These are phyloP conservation scores for Lanistes nyassanus DNA, from an alignment of 1,140 invertebrate genomes.

Conservation along the genomic window DNA sequence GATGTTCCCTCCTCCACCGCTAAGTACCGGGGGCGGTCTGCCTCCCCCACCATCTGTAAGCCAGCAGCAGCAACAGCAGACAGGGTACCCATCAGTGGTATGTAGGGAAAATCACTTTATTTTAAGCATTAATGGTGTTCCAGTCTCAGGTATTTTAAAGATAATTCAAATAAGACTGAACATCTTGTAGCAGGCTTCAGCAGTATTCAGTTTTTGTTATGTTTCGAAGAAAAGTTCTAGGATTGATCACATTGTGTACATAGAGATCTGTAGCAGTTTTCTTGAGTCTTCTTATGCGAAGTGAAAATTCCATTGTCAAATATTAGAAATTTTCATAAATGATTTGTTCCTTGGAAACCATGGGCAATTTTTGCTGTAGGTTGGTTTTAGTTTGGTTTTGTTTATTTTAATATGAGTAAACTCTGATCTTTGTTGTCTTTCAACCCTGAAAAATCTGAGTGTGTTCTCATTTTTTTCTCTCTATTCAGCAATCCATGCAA, in stretches of 20 bases:
- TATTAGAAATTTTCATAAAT: too few species aligned
- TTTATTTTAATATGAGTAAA: too few species aligned
- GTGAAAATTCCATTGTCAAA: background rate
- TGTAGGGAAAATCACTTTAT: too few species aligned
- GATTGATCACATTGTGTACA: background rate
- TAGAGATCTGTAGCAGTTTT: slow-evolving; percentile 7
- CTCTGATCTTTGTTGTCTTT: too few species aligned
- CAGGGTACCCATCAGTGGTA: slow-evolving; percentile 15
- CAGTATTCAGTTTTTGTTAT: too few species aligned
- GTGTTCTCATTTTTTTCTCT: background rate
- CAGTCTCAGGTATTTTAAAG: too few species aligned
- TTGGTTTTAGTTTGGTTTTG: too few species aligned
- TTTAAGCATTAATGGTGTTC: too few species aligned
- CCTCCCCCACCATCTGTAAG: slow-evolving; percentile 22
- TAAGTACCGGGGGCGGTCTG: slow-evolving; percentile 5
- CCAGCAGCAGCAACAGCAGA: slow-evolving; percentile 12
- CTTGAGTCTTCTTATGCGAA: background rate
- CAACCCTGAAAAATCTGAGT: background rate
- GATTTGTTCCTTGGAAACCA: too few species aligned
- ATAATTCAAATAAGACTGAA: too few species aligned
- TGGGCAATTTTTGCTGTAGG: too few species aligned
- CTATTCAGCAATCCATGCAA: background rate
- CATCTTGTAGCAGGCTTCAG: too few species aligned
- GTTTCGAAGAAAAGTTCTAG: background rate
- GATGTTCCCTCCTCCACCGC: slow-evolving; percentile 20